Percentiles rank a stretch among this genome's conserved stretches.
Conservation (phyloP, 1,140 invertebrate species). For the Pogonomyrmex barbatus region DNA sequence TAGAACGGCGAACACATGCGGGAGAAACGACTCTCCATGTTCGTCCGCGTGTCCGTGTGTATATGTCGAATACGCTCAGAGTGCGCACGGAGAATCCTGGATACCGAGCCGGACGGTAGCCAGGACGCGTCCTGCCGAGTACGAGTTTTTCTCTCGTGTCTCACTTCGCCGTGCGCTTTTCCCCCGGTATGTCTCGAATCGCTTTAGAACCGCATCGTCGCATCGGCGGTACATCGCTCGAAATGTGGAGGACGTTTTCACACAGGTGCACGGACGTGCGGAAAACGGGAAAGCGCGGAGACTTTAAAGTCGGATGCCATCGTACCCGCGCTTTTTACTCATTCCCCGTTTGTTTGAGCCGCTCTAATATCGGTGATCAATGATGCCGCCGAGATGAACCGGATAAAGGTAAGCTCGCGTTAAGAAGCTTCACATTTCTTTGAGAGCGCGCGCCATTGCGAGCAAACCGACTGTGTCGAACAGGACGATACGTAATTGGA, state of each 20-base stretch:
- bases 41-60: conserved; percentile 61
- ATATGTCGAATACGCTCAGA: conserved; percentile 60
- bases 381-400: not conserved
- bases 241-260: conserved; percentile 18
- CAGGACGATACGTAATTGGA: conserved; percentile 18
- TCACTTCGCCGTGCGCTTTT: not conserved
- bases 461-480: not conserved
- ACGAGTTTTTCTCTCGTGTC: conserved; percentile 35
- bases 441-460: not conserved
- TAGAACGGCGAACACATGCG: not conserved
- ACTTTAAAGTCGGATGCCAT: conserved; percentile 1
- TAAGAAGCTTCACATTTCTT: conserved; percentile 33
- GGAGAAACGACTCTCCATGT: conserved; percentile 13
- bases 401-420: not conserved
- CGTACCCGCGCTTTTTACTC: not conserved
- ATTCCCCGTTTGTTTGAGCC: not conserved
- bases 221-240: not conserved
- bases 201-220: conserved; percentile 11
- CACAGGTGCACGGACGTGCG: not conserved
- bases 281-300: not conserved
- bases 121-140: not conserved
- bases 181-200: conserved; percentile 19
- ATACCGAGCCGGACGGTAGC: not conserved
- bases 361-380: conserved; percentile 8
- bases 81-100: conserved; percentile 23